Conservation (phyloP, 2,888 invertebrate genomes). For the Apamea sordens region DNA sequence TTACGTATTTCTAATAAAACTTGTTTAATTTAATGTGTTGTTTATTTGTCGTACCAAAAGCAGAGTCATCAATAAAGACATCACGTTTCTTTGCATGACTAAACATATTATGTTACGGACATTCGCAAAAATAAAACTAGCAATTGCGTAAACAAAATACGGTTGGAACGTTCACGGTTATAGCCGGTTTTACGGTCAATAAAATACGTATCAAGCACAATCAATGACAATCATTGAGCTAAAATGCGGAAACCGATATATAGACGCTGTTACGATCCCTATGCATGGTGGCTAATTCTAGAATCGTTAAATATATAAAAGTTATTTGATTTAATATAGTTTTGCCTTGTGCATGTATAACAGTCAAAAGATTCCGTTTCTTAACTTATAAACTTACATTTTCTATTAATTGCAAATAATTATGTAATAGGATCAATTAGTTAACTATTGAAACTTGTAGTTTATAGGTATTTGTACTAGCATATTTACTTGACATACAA, state of each 20-base stretch:
- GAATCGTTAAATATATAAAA: conserved; percentile 36
- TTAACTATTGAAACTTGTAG: too few relatives aligned
- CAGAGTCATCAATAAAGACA: conserved; percentile 58
- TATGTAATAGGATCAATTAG: neutral
- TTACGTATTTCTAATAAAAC: conserved; percentile 9
- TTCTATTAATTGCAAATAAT: neutral
- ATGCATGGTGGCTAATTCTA: conserved; percentile 58
- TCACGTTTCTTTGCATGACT: conserved; percentile 58
- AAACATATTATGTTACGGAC: conserved; percentile 62
- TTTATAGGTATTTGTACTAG: neutral
- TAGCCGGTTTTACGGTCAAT: conserved; percentile 71
- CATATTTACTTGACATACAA: neutral
- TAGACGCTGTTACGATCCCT: conserved; percentile 61
- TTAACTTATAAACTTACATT: neutral
- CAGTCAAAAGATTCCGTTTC: neutral
- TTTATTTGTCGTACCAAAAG: conserved; percentile 54
- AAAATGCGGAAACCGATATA: conserved; percentile 69
- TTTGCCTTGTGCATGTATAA: too few relatives aligned
- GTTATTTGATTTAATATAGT: conserved; percentile 1
- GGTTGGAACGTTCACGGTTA: conserved; percentile 71
- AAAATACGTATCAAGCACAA: conserved; percentile 75
- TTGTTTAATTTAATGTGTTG: conserved; percentile 18
- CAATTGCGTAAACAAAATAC: conserved; percentile 70
- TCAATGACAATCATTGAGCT: conserved; percentile 76
- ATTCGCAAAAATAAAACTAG: conserved; percentile 70